Percentiles rank a stretch among this genome's conserved stretches.
Conservation (phyloP, 2,888 invertebrate species). For the Conomelus anceps region DNA sequence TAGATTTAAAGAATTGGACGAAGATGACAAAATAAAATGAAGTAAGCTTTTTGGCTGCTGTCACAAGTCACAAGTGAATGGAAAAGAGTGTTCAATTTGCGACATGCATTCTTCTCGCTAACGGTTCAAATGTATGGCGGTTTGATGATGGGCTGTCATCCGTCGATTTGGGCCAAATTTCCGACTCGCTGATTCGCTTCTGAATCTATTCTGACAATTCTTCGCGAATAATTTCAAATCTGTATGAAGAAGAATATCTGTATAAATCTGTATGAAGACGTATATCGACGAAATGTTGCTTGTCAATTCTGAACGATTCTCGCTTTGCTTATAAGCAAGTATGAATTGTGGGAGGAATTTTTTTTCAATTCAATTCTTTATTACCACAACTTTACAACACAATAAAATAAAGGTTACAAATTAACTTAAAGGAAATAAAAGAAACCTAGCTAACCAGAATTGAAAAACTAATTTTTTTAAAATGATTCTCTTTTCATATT, state of each 20-base stretch:
- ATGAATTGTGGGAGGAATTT: neutral
- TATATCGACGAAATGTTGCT: neutral
- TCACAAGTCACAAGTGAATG: neutral
- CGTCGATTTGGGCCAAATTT: neutral
- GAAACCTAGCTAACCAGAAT: too few relatives aligned
- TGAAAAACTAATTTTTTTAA: too few relatives aligned
- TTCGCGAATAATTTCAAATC: neutral
- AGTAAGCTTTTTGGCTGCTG: neutral
- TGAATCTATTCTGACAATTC: neutral
- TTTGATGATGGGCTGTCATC: neutral
- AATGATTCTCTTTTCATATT: neutral
- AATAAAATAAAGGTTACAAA: too few relatives aligned
- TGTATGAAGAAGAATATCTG: too few relatives aligned
- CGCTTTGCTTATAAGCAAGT: neutral
- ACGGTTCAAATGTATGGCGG: neutral
- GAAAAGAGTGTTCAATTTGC: neutral
- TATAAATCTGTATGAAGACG: too few relatives aligned
- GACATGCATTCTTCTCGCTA: neutral
- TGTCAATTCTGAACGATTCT: neutral
- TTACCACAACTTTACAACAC: too few relatives aligned
- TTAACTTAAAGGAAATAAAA: too few relatives aligned
- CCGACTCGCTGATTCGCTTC: neutral
- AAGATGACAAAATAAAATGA: neutral
- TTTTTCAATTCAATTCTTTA: too few relatives aligned
- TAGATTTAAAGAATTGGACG: neutral